Percentiles rank a stretch among this genome's conserved stretches.
phyloP scores from a whole-genome alignment of 1,140 invertebrate species.

The Potamilus streckersoni region DNA sequence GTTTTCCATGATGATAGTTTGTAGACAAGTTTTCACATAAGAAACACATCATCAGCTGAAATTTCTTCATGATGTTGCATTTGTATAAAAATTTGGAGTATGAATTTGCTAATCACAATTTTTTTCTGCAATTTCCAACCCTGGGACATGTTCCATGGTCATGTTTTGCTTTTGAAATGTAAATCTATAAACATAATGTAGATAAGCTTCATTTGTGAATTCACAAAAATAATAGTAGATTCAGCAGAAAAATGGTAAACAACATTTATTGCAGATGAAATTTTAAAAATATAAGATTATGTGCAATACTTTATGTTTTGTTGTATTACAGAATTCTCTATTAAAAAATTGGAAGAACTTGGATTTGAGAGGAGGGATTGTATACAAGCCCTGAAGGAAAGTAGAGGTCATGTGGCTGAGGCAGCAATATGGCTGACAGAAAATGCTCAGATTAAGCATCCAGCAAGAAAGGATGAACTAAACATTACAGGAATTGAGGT shows the following conservation, averaged over 20 bases:
- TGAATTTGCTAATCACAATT: too few species aligned
- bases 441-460: conserved; percentile 64
- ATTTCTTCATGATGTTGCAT: too few species aligned
- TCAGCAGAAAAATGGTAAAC: neutral
- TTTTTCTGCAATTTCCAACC: too few species aligned
- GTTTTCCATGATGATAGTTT: too few species aligned
- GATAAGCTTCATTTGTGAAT: too few species aligned
- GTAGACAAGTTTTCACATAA: too few species aligned
- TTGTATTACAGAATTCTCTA: conserved; percentile 59
- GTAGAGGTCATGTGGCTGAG: conserved; percentile 80
- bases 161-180: neutral
- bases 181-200: too few species aligned
- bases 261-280: neutral
- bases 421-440: conserved; percentile 86
- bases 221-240: conserved; percentile 1
- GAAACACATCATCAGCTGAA: too few species aligned
- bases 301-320: neutral
- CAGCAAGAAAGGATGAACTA: conserved; percentile 8
- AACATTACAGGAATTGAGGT: conserved; percentile 58
- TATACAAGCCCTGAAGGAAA: conserved; percentile 75
- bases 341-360: conserved; percentile 75
- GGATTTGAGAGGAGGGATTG: conserved; percentile 82
- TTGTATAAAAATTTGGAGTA: too few species aligned
- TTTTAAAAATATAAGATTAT: neutral
- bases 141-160: too few species aligned